A percentile compares a stretch with the other conserved stretches of the same genome.
phyloP scores from a whole-genome alignment of 2,113 vertebrate species.

The Colius striatus region DNA sequence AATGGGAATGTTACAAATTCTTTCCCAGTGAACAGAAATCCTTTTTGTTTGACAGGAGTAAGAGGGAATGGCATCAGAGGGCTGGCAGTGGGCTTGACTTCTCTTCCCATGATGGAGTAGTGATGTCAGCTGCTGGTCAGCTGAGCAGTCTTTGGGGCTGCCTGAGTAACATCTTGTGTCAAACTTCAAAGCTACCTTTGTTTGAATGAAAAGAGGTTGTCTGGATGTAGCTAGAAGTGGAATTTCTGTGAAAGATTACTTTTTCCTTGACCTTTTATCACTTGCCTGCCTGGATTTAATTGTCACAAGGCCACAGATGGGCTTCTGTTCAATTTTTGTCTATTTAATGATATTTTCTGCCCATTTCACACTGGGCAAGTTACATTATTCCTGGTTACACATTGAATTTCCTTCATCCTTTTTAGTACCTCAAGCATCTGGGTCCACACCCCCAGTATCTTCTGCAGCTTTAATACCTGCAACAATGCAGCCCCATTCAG shows the following conservation, averaged over 20 bases:
- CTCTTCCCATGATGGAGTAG: not conserved
- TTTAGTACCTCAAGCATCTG: constrained; percentile 76
- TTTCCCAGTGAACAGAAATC: not conserved
- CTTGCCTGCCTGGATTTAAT: not conserved
- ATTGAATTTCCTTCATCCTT: constrained; percentile 22
- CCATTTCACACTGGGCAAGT: not conserved
- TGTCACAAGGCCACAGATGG: not conserved
- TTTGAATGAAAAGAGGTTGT: not conserved
- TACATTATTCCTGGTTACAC: not conserved
- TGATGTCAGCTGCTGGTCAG: constrained; percentile 7
- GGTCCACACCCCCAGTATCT: constrained; percentile 63
- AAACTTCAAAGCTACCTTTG: not conserved
- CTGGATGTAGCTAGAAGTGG: not conserved
- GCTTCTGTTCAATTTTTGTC: not conserved
- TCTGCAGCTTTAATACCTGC: constrained; percentile 85
- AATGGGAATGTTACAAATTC: not conserved
- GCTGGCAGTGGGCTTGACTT: not conserved
- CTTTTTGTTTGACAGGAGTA: not conserved
- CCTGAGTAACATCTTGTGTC: not conserved
- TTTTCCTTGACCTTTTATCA: not conserved
- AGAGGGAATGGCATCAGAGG: not conserved
- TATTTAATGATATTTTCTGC: accelerated
- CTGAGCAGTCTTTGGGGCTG: not conserved
- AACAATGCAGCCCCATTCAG: constrained; percentile 76
- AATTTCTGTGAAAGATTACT: not conserved